phyloP scores from a whole-genome alignment of 2,888 invertebrate genomes.

The Mactromeris polynyma region DNA sequence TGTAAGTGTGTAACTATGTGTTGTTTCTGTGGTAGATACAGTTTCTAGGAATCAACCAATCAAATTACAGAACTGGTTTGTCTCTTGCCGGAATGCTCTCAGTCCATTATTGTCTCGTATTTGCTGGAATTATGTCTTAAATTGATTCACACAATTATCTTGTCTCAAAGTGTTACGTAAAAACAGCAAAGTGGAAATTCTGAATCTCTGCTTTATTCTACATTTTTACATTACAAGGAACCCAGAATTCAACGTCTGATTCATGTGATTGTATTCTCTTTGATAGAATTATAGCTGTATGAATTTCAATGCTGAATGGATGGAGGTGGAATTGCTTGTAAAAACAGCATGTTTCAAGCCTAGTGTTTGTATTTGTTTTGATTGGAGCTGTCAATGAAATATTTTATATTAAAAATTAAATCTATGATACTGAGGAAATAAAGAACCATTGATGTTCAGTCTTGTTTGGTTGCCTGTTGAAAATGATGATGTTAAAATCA shows the following conservation, averaged over 20 bases:
- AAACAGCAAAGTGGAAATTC: neutral
- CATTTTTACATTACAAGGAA: neutral
- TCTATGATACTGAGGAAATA: too few species aligned
- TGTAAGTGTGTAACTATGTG: neutral
- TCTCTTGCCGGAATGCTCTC: neutral
- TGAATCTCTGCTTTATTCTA: neutral
- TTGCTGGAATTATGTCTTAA: slow-evolving; percentile 18
- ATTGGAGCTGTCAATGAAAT: too few species aligned
- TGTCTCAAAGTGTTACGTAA: neutral
- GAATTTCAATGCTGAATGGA: too few species aligned
- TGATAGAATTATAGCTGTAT: neutral
- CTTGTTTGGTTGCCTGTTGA: too few species aligned
- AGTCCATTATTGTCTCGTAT: slow-evolving; percentile 13
- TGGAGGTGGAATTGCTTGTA: too few species aligned
- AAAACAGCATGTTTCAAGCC: too few species aligned
- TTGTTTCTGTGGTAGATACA: neutral
- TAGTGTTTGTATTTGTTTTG: too few species aligned
- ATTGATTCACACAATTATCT: slow-evolving; percentile 12
- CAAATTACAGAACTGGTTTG: neutral
- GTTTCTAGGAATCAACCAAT: neutral
- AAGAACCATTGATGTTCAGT: too few species aligned
- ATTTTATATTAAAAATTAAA: too few species aligned
- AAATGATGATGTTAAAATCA: too few species aligned
- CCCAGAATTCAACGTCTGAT: neutral
- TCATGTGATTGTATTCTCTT: neutral